A percentile compares a stretch with the other conserved stretches of the same genome.
These are phyloP conservation scores for Nerophis lumbriciformis DNA, from an alignment of 2,113 vertebrate genomes.

Conservation along the genomic window DNA sequence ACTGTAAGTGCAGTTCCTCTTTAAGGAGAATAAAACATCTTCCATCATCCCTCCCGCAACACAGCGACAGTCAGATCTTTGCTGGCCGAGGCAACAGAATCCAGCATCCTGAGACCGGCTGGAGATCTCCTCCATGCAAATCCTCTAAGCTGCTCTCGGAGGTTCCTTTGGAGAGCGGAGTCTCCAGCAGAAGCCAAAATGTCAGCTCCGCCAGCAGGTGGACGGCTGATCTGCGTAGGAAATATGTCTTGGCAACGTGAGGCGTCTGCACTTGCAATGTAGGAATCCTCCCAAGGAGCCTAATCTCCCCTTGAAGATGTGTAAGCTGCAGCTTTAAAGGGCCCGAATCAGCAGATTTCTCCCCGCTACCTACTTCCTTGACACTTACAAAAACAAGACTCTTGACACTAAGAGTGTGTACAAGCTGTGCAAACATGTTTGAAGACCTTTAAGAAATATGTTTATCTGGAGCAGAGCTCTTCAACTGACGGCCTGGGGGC, in stretches of 20 bases:
- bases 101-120: constrained; percentile 44
- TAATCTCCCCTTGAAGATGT: constrained; percentile 49
- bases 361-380: constrained; percentile 22
- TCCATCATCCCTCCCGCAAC: constrained; percentile 7
- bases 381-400: constrained; percentile 19
- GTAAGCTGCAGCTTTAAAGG: constrained; percentile 53
- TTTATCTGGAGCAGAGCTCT: background rate
- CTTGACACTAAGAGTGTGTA: constrained; percentile 11
- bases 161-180: constrained; percentile 39
- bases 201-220: constrained; percentile 61
- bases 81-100: constrained; percentile 13
- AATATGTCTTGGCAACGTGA: constrained; percentile 50
- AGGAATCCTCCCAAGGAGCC: constrained; percentile 41
- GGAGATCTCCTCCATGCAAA: constrained; percentile 37
- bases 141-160: constrained; percentile 33
- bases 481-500: background rate
- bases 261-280: constrained; percentile 40
- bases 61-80: constrained; percentile 19
- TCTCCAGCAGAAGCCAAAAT: constrained; percentile 46
- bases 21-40: background rate
- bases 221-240: constrained; percentile 58
- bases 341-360: constrained; percentile 52
- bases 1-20: too few relatives aligned
- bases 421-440: constrained; percentile 18
- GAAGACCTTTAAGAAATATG: constrained; percentile 11